These are phyloP conservation scores for Coptotermes formosanus DNA, from an alignment of 1,140 invertebrate species.

Conservation along the genomic window DNA sequence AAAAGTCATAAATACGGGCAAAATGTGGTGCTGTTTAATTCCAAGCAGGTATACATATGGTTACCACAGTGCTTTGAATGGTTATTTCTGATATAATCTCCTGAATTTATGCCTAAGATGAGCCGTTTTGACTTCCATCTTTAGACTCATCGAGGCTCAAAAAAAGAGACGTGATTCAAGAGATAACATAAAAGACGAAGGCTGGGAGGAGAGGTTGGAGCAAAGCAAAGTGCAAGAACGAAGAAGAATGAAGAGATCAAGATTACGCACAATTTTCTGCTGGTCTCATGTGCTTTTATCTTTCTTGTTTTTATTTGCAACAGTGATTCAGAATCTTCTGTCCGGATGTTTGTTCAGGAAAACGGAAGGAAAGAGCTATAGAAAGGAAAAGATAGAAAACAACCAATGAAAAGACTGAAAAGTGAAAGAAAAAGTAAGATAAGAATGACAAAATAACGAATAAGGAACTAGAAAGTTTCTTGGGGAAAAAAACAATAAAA, in stretches of 20 bases:
- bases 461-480: neutral
- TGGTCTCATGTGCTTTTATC: neutral
- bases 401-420: neutral
- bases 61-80: too few species aligned
- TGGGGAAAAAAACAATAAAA: neutral
- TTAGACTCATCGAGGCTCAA: neutral
- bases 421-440: neutral
- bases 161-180: neutral
- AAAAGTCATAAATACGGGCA: too few species aligned
- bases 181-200: neutral
- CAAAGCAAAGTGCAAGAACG: neutral
- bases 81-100: too few species aligned
- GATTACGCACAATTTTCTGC: neutral
- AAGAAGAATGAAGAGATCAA: neutral
- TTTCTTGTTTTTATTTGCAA: neutral
- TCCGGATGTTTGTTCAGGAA: neutral
- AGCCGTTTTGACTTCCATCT: neutral
- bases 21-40: too few species aligned
- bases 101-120: neutral
- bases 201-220: neutral
- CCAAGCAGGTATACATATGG: too few species aligned
- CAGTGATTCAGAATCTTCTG: neutral
- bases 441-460: slow-evolving; percentile 11
- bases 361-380: slow-evolving; percentile 1
- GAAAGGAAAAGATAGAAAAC: neutral